Conservation (phyloP, 53 echinoderm and acorn worm species). For the Antedon mediterranea region DNA sequence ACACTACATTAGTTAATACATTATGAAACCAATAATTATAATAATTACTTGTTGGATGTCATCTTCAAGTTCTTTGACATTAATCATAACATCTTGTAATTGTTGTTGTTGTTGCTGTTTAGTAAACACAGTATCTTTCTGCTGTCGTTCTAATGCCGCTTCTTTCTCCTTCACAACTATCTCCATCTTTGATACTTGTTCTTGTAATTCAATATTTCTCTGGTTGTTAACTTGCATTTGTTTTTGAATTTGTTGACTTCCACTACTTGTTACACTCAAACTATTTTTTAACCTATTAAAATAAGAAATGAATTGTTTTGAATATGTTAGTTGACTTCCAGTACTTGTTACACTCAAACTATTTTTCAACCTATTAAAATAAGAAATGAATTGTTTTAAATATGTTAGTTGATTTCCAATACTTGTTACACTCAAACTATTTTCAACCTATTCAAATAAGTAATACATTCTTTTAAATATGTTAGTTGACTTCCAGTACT, state of each 20-base stretch:
- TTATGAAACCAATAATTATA: not conserved
- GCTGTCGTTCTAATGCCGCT: slow-evolving; percentile 42
- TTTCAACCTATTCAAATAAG: not conserved
- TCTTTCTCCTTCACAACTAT: slow-evolving; percentile 43
- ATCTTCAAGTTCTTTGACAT: slow-evolving; percentile 32
- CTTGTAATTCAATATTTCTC: not conserved
- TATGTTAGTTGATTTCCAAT: not conserved
- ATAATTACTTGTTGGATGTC: slow-evolving; percentile 45
- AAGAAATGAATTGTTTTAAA: too few species aligned
- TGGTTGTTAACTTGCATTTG: not conserved
- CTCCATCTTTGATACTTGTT: slow-evolving; percentile 8
- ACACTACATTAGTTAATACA: too few species aligned
- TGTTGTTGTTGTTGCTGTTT: slow-evolving; percentile 77
- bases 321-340: too few species aligned
- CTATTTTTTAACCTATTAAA: not conserved
- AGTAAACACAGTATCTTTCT: slow-evolving; percentile 53
- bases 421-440: not conserved
- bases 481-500: too few species aligned
- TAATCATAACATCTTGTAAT: slow-evolving; percentile 14
- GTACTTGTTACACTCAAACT: too few species aligned
- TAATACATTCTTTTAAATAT: too few species aligned
- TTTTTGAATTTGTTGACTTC: not conserved
- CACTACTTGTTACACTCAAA: not conserved
- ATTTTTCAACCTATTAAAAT: too few species aligned
- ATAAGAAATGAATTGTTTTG: too few species aligned